These are phyloP conservation scores for Macroglossus sobrinus DNA, from an alignment of 2,113 vertebrate species.

Conservation along the genomic window DNA sequence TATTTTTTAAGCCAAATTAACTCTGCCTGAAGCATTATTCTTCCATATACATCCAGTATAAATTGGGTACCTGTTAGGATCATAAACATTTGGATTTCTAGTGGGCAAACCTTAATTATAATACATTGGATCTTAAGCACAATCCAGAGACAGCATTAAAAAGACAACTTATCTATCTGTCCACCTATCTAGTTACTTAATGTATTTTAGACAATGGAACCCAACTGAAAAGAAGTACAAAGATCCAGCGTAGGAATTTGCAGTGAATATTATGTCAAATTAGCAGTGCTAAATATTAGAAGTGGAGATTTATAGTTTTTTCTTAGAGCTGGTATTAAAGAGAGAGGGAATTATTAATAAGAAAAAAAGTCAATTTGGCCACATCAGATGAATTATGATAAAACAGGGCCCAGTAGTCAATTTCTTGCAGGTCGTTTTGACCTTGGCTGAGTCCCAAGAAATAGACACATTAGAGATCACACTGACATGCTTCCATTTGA, in stretches of 20 bases:
- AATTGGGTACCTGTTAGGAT: neutral
- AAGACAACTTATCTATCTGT: neutral
- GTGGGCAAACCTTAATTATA: neutral
- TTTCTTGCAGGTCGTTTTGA: neutral
- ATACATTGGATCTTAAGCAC: neutral
- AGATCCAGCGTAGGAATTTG: neutral
- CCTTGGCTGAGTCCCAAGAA: neutral
- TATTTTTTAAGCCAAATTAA: neutral
- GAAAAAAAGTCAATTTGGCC: neutral
- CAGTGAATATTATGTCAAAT: neutral
- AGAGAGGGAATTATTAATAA: neutral
- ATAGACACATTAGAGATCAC: neutral
- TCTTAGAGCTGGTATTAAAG: neutral
- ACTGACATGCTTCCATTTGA: neutral
- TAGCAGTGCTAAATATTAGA: neutral
- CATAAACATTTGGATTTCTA: neutral
- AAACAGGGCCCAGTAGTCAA: neutral
- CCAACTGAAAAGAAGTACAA: neutral
- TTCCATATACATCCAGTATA: neutral
- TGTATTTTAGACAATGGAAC: neutral
- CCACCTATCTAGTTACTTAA: neutral
- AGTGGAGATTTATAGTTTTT: slow-evolving; percentile 19
- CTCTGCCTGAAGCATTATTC: neutral
- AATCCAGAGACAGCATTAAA: neutral
- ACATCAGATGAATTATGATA: neutral